Evolutionary conservation across 2,888 invertebrate species (phyloP).

Genomic region (Watsonalla cultraria): DNA sequence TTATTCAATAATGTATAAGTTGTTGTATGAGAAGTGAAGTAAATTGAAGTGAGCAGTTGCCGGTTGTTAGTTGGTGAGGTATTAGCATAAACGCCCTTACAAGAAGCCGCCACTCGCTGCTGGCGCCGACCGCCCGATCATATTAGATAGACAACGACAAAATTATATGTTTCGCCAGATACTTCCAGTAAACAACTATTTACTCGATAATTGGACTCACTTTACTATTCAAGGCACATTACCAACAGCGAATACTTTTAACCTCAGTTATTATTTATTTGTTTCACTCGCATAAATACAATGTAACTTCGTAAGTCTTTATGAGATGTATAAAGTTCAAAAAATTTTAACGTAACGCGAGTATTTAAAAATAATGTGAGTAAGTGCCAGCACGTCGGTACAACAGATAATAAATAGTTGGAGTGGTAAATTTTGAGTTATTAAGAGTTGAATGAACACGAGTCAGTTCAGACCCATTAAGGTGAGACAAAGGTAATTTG

Average conservation of each 20-base stretch:
- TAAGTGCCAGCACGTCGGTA: not conserved
- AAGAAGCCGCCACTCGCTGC: constrained; percentile 56
- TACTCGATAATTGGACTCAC: constrained; percentile 61
- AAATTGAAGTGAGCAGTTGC: constrained; percentile 47
- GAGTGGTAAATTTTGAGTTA: constrained; percentile 14
- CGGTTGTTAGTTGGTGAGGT: constrained; percentile 47
- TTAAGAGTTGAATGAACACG: constrained; percentile 35
- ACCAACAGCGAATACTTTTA: constrained; percentile 36
- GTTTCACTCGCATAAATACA: not conserved
- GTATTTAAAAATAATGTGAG: not conserved
- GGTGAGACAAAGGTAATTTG: constrained; percentile 48
- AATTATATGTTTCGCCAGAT: constrained; percentile 67
- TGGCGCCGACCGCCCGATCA: constrained; percentile 68
- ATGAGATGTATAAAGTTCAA: not conserved
- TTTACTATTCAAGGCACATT: constrained; percentile 47
- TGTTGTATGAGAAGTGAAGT: constrained; percentile 37
- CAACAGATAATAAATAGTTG: not conserved
- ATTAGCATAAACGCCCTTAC: constrained; percentile 69
- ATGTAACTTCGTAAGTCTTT: not conserved
- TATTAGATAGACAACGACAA: constrained; percentile 62
- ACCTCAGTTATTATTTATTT: constrained; percentile 25
- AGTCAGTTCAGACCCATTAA: constrained; percentile 32
- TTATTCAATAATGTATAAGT: constrained; percentile 67
- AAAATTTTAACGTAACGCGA: not conserved
- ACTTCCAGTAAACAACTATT: constrained; percentile 62